These are phyloP conservation scores for Rotaria magnacalcarata DNA, from an alignment of 2,888 invertebrate genomes.

Conservation along the genomic window DNA sequence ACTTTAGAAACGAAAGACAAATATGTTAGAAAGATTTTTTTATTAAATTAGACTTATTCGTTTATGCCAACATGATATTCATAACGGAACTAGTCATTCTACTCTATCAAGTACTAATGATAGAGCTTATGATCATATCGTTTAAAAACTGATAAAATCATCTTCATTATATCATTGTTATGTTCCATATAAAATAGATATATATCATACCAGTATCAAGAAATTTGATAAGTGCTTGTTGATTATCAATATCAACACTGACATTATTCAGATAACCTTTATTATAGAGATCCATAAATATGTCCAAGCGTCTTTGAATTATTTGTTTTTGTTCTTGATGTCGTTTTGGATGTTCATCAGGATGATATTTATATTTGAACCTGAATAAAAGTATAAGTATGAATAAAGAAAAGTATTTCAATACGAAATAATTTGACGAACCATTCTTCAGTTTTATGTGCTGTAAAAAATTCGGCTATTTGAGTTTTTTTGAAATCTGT, in stretches of 20 bases:
- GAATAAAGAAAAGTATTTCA: neutral
- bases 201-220: slow-evolving; percentile 70
- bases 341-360: slow-evolving; percentile 83
- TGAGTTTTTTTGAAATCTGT: slow-evolving; percentile 90
- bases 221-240: slow-evolving; percentile 72
- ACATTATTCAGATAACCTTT: slow-evolving; percentile 71
- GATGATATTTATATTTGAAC: slow-evolving; percentile 98
- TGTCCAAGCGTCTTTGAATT: slow-evolving; percentile 73
- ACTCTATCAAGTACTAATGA: too few relatives aligned
- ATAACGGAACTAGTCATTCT: too few relatives aligned
- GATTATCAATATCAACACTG: slow-evolving; percentile 77
- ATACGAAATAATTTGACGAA: slow-evolving; percentile 58
- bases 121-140: too few relatives aligned
- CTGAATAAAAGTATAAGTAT: slow-evolving; percentile 62
- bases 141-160: too few relatives aligned
- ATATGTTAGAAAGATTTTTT: too few relatives aligned
- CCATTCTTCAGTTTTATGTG: slow-evolving; percentile 99
- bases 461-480: slow-evolving; percentile 93
- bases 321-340: slow-evolving; percentile 77
- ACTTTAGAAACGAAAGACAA: too few relatives aligned
- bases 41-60: too few relatives aligned
- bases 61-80: too few relatives aligned
- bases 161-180: too few relatives aligned
- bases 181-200: too few relatives aligned
- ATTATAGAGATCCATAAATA: slow-evolving; percentile 74